These are phyloP conservation scores for Meandrina meandrites DNA, from an alignment of 92 coral and sea anemone species.

Conservation along the genomic window DNA sequence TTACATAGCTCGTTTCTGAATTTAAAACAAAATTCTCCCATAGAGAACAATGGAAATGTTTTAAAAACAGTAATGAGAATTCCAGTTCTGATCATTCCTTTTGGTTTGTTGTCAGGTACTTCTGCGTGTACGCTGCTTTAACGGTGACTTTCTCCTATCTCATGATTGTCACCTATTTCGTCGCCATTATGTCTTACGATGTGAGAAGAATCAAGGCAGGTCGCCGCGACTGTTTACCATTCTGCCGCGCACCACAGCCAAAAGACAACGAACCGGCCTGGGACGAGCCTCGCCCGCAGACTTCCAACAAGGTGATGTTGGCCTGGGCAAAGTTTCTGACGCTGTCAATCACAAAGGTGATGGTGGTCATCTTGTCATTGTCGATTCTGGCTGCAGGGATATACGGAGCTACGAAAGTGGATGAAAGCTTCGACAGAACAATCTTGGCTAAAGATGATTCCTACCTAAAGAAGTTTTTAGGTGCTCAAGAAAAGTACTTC, in stretches of 20 bases:
- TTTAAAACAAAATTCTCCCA: not conserved
- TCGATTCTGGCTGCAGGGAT: constrained; percentile 66
- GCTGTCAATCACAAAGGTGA: constrained; percentile 31
- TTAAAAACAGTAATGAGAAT: not conserved
- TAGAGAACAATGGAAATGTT: not conserved
- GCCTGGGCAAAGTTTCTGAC: constrained; percentile 64
- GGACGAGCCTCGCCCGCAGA: constrained; percentile 59
- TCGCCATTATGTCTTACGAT: constrained; percentile 74
- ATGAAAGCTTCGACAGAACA: constrained; percentile 68
- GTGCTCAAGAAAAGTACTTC: constrained; percentile 53
- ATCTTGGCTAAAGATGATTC: constrained; percentile 74
- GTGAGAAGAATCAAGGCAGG: constrained; percentile 72
- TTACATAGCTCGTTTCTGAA: not conserved
- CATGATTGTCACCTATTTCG: constrained; percentile 75
- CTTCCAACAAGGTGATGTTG: constrained; percentile 58
- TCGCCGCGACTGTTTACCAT: constrained; percentile 76
- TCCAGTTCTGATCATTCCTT: not conserved
- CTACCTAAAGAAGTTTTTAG: constrained; percentile 56
- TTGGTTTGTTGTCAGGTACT: constrained; percentile 36
- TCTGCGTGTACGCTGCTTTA: constrained; percentile 83
- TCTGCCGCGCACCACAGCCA: constrained; percentile 55
- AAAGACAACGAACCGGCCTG: constrained; percentile 44
- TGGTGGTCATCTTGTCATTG: constrained; percentile 60
- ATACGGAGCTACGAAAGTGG: constrained; percentile 70
- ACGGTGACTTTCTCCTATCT: constrained; percentile 73